phyloP scores from a whole-genome alignment of 2,888 invertebrate genomes.

The Plutella xylostella region DNA sequence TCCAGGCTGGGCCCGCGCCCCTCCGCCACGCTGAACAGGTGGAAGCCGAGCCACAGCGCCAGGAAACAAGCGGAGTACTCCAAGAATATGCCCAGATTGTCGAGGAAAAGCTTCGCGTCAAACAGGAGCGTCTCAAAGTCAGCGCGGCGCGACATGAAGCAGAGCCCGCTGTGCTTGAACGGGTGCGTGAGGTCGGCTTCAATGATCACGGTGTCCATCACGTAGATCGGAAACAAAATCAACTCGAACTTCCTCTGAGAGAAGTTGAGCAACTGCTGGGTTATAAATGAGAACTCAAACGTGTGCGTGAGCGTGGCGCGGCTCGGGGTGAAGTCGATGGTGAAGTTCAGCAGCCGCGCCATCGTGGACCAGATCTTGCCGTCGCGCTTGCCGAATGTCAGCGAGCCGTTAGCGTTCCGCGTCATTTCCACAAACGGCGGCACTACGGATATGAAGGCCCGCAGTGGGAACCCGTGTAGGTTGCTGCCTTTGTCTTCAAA shows the following conservation, averaged over 20 bases:
- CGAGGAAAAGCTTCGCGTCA: conserved; percentile 29
- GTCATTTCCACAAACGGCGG: conserved; percentile 35
- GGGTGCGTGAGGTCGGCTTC: conserved; percentile 43
- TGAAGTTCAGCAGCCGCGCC: conserved; percentile 43
- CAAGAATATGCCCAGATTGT: conserved; percentile 26
- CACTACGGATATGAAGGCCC: conserved; percentile 30
- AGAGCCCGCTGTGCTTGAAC: conserved; percentile 48
- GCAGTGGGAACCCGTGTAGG: conserved; percentile 37
- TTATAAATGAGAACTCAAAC: conserved; percentile 39
- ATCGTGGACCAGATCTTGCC: conserved; percentile 47
- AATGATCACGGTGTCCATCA: conserved; percentile 43
- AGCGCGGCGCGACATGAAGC: conserved; percentile 44
- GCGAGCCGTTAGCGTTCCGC: conserved; percentile 29
- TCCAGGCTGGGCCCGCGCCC: conserved; percentile 30
- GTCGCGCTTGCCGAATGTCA: conserved; percentile 35
- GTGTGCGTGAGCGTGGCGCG: conserved; percentile 24
- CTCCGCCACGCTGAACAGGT: conserved; percentile 34
- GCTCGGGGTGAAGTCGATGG: conserved; percentile 35
- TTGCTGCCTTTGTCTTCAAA: conserved; percentile 42
- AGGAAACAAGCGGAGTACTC: conserved; percentile 32
- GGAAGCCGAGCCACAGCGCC: conserved; percentile 45
- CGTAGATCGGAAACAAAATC: conserved; percentile 43
- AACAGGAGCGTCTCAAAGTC: conserved; percentile 44
- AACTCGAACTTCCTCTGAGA: conserved; percentile 43
- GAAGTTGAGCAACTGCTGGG: conserved; percentile 38